Evolutionary conservation across 2,888 invertebrate species (phyloP).

Genomic region (Dasysyrphus albostriatus): DNA sequence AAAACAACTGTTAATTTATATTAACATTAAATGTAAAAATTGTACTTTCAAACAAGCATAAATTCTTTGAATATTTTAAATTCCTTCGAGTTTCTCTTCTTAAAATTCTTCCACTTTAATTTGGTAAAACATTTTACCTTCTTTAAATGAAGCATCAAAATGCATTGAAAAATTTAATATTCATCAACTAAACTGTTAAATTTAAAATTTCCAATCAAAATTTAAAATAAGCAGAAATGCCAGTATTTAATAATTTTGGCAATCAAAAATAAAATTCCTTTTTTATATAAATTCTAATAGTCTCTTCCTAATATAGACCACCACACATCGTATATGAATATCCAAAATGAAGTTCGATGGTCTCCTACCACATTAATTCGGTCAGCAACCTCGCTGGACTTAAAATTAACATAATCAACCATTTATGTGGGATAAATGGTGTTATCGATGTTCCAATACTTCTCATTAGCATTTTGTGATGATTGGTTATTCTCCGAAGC

Average conservation of each 20-base stretch:
- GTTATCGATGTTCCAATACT: conserved; percentile 43
- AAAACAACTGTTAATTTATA: too few relatives aligned
- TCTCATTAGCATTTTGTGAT: conserved; percentile 51
- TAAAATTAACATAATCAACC: conserved; percentile 61
- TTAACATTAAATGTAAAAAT: too few relatives aligned
- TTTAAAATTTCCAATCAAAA: background rate
- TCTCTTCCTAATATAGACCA: background rate
- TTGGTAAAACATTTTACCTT: too few relatives aligned
- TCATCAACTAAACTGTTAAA: too few relatives aligned
- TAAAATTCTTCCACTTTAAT: too few relatives aligned
- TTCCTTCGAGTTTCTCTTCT: too few relatives aligned
- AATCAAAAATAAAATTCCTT: background rate
- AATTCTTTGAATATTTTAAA: too few relatives aligned
- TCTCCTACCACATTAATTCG: conserved; percentile 46
- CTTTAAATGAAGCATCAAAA: too few relatives aligned
- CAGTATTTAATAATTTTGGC: background rate
- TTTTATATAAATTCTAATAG: background rate
- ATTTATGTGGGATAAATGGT: conserved; percentile 41
- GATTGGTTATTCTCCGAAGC: conserved; percentile 36
- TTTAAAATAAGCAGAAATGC: background rate
- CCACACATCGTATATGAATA: too few relatives aligned
- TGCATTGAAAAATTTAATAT: too few relatives aligned
- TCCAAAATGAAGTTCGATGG: conserved; percentile 14
- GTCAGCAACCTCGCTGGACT: conserved; percentile 53
- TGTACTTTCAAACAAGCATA: too few relatives aligned